A percentile compares a stretch with the other conserved stretches of the same genome.
Evolutionary conservation across 2,113 vertebrate species (phyloP).

Genomic region (Eurypyga helias): DNA sequence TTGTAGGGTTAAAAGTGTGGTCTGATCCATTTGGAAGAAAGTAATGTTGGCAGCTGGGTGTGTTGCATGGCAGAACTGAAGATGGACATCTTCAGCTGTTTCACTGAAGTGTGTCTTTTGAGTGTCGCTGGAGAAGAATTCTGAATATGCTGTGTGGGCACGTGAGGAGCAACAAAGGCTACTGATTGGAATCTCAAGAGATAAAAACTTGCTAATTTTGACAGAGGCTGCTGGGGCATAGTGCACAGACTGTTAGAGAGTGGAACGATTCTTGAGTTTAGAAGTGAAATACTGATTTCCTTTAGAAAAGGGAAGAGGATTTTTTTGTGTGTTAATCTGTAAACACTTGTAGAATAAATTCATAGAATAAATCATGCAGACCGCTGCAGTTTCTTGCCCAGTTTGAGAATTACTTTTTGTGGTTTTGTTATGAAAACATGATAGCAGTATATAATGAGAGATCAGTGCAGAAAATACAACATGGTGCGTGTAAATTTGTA

Average conservation of each 20-base stretch:
- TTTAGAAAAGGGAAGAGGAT: neutral
- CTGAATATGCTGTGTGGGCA: neutral
- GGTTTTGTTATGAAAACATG: neutral
- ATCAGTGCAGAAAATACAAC: neutral
- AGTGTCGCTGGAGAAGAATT: neutral
- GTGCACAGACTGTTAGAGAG: neutral
- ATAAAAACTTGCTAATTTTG: neutral
- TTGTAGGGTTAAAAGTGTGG: constrained; percentile 84
- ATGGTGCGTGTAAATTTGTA: neutral
- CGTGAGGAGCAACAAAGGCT: neutral
- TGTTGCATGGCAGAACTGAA: neutral
- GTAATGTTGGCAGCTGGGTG: constrained; percentile 18
- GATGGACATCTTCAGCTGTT: constrained; percentile 9
- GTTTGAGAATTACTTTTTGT: neutral
- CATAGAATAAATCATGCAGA: neutral
- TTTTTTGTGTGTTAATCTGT: neutral
- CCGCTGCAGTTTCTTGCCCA: neutral
- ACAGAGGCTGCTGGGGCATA: neutral
- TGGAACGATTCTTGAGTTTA: neutral
- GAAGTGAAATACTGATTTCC: neutral
- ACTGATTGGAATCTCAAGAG: neutral
- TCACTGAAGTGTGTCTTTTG: neutral
- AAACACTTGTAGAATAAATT: neutral
- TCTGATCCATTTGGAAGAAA: constrained; percentile 84
- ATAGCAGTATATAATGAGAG: neutral